These are phyloP conservation scores for Garrulus glandarius DNA, from an alignment of 2,797 vertebrate species.

Conservation along the genomic window DNA sequence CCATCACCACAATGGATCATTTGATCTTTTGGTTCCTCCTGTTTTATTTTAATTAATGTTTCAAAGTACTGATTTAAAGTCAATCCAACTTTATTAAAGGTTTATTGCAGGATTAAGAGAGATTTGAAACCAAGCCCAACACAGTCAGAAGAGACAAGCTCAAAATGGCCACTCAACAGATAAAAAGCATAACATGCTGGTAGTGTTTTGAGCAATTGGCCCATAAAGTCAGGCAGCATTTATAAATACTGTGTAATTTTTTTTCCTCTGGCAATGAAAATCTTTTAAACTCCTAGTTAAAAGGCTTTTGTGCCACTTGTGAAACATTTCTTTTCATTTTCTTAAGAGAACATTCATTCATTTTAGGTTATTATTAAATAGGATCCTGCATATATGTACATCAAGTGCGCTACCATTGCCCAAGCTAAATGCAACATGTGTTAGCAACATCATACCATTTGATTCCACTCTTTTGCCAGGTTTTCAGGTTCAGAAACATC, in stretches of 20 bases:
- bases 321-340: neutral
- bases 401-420: accelerated
- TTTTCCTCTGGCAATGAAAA: neutral
- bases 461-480: neutral
- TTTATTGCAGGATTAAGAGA: slow-evolving; percentile 72
- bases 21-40: slow-evolving; percentile 61
- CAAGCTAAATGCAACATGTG: neutral
- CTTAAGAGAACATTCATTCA: neutral
- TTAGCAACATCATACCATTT: neutral
- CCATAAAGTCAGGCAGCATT: slow-evolving; percentile 22
- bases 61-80: slow-evolving; percentile 62
- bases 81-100: slow-evolving; percentile 70
- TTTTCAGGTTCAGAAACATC: neutral
- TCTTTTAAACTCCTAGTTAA: neutral
- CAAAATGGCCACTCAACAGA: slow-evolving; percentile 67
- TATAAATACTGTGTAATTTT: neutral
- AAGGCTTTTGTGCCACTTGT: neutral
- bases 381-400: neutral
- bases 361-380: neutral
- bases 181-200: slow-evolving; percentile 28
- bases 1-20: slow-evolving; percentile 22
- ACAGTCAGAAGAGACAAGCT: slow-evolving; percentile 65
- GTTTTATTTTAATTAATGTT: slow-evolving; percentile 69
- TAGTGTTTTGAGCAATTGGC: slow-evolving; percentile 10
- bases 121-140: slow-evolving; percentile 70